A percentile compares a stretch with the other conserved stretches of the same genome.
These are phyloP conservation scores for Sialis lutaria DNA, from an alignment of 2,888 invertebrate species.

Conservation along the genomic window DNA sequence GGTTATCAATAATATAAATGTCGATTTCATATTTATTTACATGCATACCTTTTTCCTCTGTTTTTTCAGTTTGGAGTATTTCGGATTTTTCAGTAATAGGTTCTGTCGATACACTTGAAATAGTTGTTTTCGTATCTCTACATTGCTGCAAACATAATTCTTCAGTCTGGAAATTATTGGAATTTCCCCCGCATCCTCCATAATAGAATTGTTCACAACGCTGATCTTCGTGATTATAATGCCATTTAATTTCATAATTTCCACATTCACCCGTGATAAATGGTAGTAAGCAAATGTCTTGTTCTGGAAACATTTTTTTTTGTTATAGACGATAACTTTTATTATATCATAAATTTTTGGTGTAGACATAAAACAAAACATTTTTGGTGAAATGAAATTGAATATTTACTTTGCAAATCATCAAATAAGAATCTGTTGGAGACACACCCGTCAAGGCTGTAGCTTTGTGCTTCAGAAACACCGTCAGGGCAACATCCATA, in stretches of 20 bases:
- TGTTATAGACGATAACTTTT: no score
- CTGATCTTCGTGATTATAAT: conserved; percentile 75
- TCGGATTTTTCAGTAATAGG: no score
- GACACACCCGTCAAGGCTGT: conserved; percentile 72
- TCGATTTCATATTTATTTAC: no score
- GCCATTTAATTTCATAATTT: conserved; percentile 74
- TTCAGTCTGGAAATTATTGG: conserved; percentile 62
- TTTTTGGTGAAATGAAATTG: not conserved
- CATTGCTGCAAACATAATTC: conserved; percentile 72
- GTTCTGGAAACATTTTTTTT: conserved; percentile 7
- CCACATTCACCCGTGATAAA: conserved; percentile 64
- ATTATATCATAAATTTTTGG: no score
- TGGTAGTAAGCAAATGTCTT: conserved; percentile 46
- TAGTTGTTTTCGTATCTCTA: conserved; percentile 23
- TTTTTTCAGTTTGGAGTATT: no score
- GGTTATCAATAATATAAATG: no score
- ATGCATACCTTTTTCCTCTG: no score
- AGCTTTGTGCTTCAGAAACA: conserved; percentile 54
- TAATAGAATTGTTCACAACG: conserved; percentile 86
- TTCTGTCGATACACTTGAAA: no score
- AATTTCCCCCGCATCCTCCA: conserved; percentile 82
- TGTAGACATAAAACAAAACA: no score
- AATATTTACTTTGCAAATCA: conserved; percentile 44
- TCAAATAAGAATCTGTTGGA: conserved; percentile 48
- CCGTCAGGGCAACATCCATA: conserved; percentile 83